These are phyloP conservation scores for Drosophila austrosaltans DNA, from an alignment of 2,888 invertebrate genomes.

Conservation along the genomic window DNA sequence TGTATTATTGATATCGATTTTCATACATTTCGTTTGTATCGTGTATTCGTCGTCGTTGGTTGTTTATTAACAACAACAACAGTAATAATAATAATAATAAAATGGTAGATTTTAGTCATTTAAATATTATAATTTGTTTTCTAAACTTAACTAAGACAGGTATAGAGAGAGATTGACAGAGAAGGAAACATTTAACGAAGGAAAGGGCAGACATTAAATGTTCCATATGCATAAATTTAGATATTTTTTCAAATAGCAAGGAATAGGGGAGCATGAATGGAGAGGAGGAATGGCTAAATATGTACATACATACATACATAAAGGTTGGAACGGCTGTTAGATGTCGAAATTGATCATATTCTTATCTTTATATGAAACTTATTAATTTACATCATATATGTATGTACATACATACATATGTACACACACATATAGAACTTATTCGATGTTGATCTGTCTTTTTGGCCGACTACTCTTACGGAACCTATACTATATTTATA, in stretches of 20 bases:
- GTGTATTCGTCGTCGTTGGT: constrained; percentile 45
- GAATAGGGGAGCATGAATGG: background rate
- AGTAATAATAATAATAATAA: constrained; percentile 82
- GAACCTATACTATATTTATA: too few species aligned
- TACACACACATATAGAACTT: too few species aligned
- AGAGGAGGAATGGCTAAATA: background rate
- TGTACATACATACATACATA: background rate
- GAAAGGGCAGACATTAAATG: constrained; percentile 14
- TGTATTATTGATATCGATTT: constrained; percentile 37
- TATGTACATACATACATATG: too few species aligned
- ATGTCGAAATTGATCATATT: background rate
- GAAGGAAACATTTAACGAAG: constrained; percentile 25
- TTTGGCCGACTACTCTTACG: too few species aligned
- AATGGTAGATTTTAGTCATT: constrained; percentile 82
- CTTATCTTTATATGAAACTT: too few species aligned
- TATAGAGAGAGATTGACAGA: constrained; percentile 41
- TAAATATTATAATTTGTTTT: constrained; percentile 62
- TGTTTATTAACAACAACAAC: constrained; percentile 66
- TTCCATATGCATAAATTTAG: constrained; percentile 14
- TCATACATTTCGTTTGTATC: constrained; percentile 24
- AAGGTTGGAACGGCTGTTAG: background rate
- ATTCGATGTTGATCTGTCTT: too few species aligned
- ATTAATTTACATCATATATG: too few species aligned
- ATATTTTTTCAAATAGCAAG: background rate
- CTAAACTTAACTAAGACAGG: constrained; percentile 56